phyloP scores from a whole-genome alignment of 2,888 invertebrate species.

The Aphodius sticticus region DNA sequence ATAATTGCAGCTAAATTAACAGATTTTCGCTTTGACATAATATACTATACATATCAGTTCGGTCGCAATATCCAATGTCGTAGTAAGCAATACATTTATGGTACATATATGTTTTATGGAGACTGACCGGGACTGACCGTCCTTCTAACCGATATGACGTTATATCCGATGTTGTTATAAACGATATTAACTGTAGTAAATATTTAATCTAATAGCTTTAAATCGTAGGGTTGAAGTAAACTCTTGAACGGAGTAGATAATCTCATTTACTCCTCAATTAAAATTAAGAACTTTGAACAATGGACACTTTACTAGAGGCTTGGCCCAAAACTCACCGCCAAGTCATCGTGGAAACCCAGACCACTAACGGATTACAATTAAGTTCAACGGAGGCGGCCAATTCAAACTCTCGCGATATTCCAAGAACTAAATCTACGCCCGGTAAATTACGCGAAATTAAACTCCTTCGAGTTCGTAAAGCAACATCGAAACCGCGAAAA shows the following conservation, averaged over 20 bases:
- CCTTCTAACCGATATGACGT: too few relatives aligned
- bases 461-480: background rate
- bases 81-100: too few relatives aligned
- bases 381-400: background rate
- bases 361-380: constrained; percentile 4
- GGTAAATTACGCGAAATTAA: background rate
- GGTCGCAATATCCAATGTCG: too few relatives aligned
- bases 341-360: background rate
- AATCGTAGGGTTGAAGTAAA: too few relatives aligned
- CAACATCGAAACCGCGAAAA: background rate
- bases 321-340: background rate
- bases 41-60: too few relatives aligned
- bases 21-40: too few relatives aligned
- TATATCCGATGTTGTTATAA: too few relatives aligned
- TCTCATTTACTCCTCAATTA: background rate
- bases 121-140: too few relatives aligned
- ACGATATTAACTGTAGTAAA: too few relatives aligned
- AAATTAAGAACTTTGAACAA: background rate
- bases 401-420: background rate
- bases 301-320: background rate
- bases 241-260: background rate
- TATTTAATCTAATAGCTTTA: too few relatives aligned
- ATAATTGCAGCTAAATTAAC: too few relatives aligned
- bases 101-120: too few relatives aligned
- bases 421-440: background rate